Evolutionary conservation across 2,113 vertebrate species (phyloP), one percentile per base, ranked within the genome.

Genomic region (Thunnus maccoyii): DNA sequence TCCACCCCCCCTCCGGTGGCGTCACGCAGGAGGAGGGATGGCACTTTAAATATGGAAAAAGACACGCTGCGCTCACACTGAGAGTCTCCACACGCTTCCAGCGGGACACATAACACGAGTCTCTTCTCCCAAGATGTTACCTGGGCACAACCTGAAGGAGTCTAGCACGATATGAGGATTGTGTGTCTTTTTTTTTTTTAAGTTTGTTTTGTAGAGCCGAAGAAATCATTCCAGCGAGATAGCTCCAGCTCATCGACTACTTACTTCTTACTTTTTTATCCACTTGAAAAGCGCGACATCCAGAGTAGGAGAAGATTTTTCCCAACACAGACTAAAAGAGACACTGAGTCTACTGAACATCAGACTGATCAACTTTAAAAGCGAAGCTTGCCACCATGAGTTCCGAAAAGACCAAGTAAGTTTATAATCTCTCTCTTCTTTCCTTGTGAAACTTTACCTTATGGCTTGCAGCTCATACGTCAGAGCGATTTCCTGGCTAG

Each of bases 341-440:
- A 0, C 13, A 56, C 58, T 17, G 11, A 61, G 15, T 25, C 56
- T 66, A 22, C 64, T 47, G 55, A 20, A 82, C 74, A 7, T 32
- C 58, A 11, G 13, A 27, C 50, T 18, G 76, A 32, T 51, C 76
- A 18, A 5, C 70, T 48, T 7, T 0, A 3, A 22, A 22, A n/a
- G 36, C 3, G 4, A 70, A 51, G 12, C 51, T 62, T n/a, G 36
- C 13, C 84, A 89, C 73, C 52, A 96, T 96, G 95, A 93, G 84
- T 68, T 88, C 87, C 32, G 91, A 94, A 0, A 96, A 95, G 88
- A 91, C 61, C 88, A 95, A 96, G 95, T 95, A 87, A 95, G 95
- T 96, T 51, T 3, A 30, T 27, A 4, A 9, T 48, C 18, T 6
- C 18, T 16, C 5, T 47, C 27, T 0, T 17, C 1, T 76, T 68